Evolutionary conservation across 2,113 vertebrate species (phyloP).

Genomic region (Forbesichthys papilliferus): DNA sequence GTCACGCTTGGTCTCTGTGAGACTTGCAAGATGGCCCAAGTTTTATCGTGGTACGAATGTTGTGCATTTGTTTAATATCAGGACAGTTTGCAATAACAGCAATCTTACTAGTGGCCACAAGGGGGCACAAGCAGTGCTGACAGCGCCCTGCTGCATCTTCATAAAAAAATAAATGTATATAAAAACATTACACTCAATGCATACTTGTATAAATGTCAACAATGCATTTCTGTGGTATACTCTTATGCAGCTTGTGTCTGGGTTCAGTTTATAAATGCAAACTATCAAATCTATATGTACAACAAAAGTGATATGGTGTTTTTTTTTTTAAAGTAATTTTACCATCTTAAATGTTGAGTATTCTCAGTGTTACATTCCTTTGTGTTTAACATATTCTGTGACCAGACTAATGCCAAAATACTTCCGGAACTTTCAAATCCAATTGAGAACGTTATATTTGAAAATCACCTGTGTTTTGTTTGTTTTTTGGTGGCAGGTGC

Average conservation of each 20-base stretch:
- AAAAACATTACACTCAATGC: conserved; percentile 67
- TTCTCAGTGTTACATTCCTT: conserved; percentile 91
- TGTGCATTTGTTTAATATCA: conserved; percentile 99
- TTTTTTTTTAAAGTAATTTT: conserved; percentile 92
- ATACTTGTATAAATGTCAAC: conserved; percentile 74
- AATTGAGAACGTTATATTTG: conserved; percentile 80
- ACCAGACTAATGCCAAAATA: conserved; percentile 30
- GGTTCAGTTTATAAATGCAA: conserved; percentile 94
- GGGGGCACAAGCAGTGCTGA: conserved; percentile 97
- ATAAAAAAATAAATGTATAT: conserved; percentile 87
- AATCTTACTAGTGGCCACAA: conserved; percentile 83
- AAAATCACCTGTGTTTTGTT: not conserved
- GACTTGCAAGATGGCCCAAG: conserved; percentile 98
- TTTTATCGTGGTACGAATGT: conserved; percentile 99
- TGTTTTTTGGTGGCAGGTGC: not conserved
- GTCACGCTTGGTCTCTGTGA: conserved; percentile 99
- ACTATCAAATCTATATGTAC: conserved; percentile 83
- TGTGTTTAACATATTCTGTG: conserved; percentile 95
- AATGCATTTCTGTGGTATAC: conserved; percentile 78
- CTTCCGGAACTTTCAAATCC: conserved; percentile 64
- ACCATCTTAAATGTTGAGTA: conserved; percentile 95
- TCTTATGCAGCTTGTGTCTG: conserved; percentile 95
- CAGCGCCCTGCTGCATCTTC: conserved; percentile 90
- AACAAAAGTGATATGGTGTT: conserved; percentile 75
- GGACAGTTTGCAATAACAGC: conserved; percentile 99